Conservation (phyloP, 2,797 vertebrate species). For the Gallinago solitaria region DNA sequence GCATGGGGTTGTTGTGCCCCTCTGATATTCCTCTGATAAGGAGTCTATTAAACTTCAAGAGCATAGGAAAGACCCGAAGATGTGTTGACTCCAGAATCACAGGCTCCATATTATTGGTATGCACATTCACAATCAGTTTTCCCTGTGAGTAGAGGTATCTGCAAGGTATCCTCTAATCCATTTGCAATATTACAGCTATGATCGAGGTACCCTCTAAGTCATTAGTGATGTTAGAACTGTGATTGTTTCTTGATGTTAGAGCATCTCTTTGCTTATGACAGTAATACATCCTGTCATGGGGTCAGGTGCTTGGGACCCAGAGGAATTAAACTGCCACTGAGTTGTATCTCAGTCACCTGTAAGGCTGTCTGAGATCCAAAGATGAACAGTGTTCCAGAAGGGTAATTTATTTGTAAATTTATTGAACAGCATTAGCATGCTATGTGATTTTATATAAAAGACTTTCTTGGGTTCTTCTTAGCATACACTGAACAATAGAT, state of each 20-base stretch:
- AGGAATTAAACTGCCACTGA: not conserved
- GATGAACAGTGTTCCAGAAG: not conserved
- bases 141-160: not conserved
- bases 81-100: not conserved
- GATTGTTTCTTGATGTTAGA: not conserved
- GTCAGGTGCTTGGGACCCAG: not conserved
- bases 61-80: not conserved
- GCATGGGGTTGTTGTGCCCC: no score
- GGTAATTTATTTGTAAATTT: not conserved
- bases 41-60: not conserved
- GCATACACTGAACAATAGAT: not conserved
- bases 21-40: not conserved
- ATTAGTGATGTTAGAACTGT: not conserved
- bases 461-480: not conserved
- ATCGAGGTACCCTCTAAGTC: not conserved
- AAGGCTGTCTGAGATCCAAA: not conserved
- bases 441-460: not conserved
- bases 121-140: not conserved
- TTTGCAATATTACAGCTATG: not conserved
- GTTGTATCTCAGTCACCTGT: not conserved
- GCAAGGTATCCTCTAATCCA: not conserved
- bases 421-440: not conserved
- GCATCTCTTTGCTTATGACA: not conserved
- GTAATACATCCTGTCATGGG: not conserved
- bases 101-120: not conserved